These are phyloP conservation scores for Cossypha niveicapilla DNA, from an alignment of 2,797 vertebrate genomes.

Conservation along the genomic window DNA sequence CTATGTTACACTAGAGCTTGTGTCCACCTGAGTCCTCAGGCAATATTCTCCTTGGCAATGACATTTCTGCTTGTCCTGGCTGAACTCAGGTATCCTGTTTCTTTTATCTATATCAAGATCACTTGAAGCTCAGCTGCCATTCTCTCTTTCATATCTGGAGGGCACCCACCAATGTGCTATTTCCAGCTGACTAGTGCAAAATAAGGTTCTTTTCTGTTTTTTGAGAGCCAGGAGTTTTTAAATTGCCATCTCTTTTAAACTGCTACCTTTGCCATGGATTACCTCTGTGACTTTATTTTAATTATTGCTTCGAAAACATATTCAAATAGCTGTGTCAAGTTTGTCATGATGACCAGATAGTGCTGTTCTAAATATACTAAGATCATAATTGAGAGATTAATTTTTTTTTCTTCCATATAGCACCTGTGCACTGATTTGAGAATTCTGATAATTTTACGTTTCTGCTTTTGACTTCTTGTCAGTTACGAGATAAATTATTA, in stretches of 20 bases:
- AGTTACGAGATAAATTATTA: background rate
- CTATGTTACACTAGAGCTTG: background rate
- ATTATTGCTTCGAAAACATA: background rate
- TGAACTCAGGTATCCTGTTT: background rate
- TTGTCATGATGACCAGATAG: background rate
- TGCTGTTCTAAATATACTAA: background rate
- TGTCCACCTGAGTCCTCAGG: background rate
- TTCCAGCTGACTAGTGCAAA: background rate
- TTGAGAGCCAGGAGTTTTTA: background rate
- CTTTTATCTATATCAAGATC: background rate
- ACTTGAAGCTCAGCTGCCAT: background rate
- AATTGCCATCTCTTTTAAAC: background rate
- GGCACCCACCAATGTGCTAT: background rate
- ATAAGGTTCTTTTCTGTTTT: background rate
- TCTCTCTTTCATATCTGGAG: background rate
- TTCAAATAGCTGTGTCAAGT: background rate
- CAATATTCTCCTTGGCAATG: background rate
- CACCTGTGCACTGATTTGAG: background rate
- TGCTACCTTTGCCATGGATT: background rate
- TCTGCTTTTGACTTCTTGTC: background rate
- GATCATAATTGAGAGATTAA: background rate
- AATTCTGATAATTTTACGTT: background rate
- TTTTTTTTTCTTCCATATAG: background rate
- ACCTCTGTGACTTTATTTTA: background rate
- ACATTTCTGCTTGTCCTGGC: background rate